Base-by-base conservation (phyloP, 2,797 vertebrate genomes). In the Atherinosoma microstoma region DNA sequence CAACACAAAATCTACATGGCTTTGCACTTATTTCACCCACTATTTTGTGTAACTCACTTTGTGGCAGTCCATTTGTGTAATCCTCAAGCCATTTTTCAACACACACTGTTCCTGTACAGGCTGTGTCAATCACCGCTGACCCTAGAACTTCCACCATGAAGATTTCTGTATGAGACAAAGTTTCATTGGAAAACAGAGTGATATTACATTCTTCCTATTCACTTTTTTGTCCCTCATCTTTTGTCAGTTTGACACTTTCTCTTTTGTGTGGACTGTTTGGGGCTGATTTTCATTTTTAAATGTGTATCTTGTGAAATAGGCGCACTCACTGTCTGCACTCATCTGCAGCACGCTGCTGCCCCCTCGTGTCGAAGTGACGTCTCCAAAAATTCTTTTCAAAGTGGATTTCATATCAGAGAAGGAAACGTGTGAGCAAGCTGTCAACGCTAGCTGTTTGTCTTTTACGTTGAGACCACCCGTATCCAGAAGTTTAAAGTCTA, bases 401-500 rank as follows among this genome's bases (percentile, higher is more conserved):
- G 15, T 20, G 13, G 58, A 59, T 59, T 59, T 59, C 34, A 59
- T 59, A 6, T 59, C 36, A 12, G 12, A 12, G 6, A 59, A 59
- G 24, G 35, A 24, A 2, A 38, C 11, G 34, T 32, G 36, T 10
- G 35, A 38, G 6, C 34, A 60, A n/a, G 34, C 58, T 35, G 34
- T 60, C 22, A 60, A 35, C 2, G 34, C 58, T 38, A 60, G 35
- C 58, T 60, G 34, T n/a, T 59, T 59, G n/a, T 59, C 34, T 58
- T 11, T 35, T 34, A 58, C 20, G 30, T 59, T 59, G 34, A 58
- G 18, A 3, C 58, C 34, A 4, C 20, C 32, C 20, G 58, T 59
- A n/a, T 38, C n/a, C 13, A 59, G 18, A 24, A 60, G 35, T 6
- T 60, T 64, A 7, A 49, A 64, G 32, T 42, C 42, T 49, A 64